Evolutionary conservation across 2,797 vertebrate genomes (phyloP), one percentile per base, ranked within the genome.

Genomic region (Menidia menidia): DNA sequence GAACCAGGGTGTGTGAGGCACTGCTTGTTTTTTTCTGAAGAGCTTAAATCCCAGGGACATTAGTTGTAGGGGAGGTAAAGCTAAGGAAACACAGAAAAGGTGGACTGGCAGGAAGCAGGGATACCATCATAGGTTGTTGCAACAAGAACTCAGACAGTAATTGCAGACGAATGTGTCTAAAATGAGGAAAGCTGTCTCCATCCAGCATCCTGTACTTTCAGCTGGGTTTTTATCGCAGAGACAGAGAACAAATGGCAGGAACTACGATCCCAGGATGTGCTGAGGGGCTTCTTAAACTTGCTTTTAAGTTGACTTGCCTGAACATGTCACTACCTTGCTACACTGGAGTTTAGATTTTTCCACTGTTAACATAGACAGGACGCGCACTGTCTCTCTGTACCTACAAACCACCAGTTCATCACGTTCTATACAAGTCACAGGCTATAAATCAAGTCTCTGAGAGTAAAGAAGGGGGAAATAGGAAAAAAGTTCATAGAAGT

Each of bases 201-300:
- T 88, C 85, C 83, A 73, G 85, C 86, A 87, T 92, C 88, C 89
- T 91, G 89, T 84, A 81, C 82, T 88, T 88, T 89, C 85, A 86
- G 85, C 42, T 42, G 19, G 30, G 45, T 65, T 84, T 89, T 89
- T 73, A 82, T 87, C 69, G 70, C 70, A 66, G 57, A 70, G 76
- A 87, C 64, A 10, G 72, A 80, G 86, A 92, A 93, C 89, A 91
- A 92, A 90, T 85, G 80, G 81, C 87, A 90, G 88, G 87, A 93
- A 92, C 77, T 71, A 60, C 65, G 84, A 77, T 64, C 64, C 83
- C 84, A 74, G 88, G 84, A 89, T 61, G 52, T 76, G 87, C 83
- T 89, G 88, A 87, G 80, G 82, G 90, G 86, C 85, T 85, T 80
- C 74, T 70, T 86, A 78, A 87, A 89, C 87, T 83, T 87, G 84